These are phyloP conservation scores for Heteromormyrus szaboi DNA, from an alignment of 2,797 vertebrate species.

Conservation along the genomic window DNA sequence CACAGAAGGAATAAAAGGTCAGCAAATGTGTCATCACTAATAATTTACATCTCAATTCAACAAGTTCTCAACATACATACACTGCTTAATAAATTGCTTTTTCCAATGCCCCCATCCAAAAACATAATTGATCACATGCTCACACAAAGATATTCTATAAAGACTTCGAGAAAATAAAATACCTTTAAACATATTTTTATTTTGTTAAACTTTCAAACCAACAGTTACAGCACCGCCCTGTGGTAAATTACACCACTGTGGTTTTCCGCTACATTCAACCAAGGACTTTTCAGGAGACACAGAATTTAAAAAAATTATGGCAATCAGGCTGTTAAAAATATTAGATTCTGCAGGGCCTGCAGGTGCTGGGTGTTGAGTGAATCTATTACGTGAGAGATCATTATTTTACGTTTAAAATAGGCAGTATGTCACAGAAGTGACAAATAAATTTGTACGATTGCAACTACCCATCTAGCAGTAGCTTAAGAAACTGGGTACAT, in stretches of 20 bases:
- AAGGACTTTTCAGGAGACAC: not conserved
- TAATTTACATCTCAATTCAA: not conserved
- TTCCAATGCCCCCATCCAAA: not conserved
- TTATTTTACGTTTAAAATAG: not conserved
- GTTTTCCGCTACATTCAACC: not conserved
- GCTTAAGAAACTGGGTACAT: not conserved
- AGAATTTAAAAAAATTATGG: not conserved
- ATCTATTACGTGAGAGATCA: not conserved
- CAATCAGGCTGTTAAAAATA: not conserved
- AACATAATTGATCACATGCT: not conserved
- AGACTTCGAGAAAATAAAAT: not conserved
- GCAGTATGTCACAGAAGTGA: not conserved
- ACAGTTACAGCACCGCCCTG: conserved; percentile 55
- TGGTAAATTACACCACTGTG: conserved; percentile 41
- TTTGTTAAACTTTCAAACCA: conserved; percentile 22
- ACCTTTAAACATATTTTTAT: not conserved
- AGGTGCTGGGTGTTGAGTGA: not conserved
- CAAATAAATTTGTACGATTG: not conserved
- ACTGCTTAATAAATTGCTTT: not conserved
- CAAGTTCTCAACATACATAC: not conserved
- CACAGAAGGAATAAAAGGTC: not conserved
- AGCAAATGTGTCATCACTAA: not conserved
- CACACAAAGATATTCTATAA: not conserved
- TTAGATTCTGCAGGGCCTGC: not conserved
- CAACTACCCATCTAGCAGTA: not conserved